Conservation (phyloP, 2,113 vertebrate genomes). For the Micronycteris hirsuta region DNA sequence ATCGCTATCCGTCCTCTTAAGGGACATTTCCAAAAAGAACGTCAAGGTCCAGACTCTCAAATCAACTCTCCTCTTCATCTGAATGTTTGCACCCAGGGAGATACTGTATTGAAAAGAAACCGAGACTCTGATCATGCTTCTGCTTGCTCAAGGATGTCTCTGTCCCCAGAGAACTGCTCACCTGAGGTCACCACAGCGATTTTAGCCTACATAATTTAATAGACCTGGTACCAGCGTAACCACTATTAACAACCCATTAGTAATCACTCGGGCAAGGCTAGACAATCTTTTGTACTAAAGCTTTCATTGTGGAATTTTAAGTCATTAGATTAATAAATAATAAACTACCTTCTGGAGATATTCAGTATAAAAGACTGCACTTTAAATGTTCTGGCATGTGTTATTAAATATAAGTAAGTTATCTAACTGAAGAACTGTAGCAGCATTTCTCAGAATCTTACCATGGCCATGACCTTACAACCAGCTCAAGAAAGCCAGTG, state of each 20-base stretch:
- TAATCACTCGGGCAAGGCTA: neutral
- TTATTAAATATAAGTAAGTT: conserved; percentile 32
- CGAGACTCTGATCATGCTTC: neutral
- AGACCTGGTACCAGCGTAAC: neutral
- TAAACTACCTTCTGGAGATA: conserved; percentile 31
- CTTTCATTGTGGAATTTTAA: conserved; percentile 39
- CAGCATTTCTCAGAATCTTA: neutral
- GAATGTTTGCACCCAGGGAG: neutral
- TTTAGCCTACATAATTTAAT: neutral
- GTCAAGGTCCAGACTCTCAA: neutral
- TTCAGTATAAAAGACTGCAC: neutral
- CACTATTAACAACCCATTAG: neutral
- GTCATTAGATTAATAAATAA: conserved; percentile 47
- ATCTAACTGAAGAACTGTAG: neutral
- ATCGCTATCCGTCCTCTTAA: neutral
- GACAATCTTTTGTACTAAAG: neutral
- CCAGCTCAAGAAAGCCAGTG: neutral
- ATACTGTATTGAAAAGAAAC: neutral
- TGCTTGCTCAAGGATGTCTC: neutral
- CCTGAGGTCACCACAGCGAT: neutral
- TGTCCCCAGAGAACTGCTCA: neutral
- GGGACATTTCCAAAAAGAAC: neutral
- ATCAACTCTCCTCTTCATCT: neutral
- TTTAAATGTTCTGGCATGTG: neutral
- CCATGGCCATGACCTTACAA: neutral